Percentiles rank a stretch among this genome's conserved stretches.
phyloP scores from a whole-genome alignment of 2,888 invertebrate species.

The Tillus elongatus region DNA sequence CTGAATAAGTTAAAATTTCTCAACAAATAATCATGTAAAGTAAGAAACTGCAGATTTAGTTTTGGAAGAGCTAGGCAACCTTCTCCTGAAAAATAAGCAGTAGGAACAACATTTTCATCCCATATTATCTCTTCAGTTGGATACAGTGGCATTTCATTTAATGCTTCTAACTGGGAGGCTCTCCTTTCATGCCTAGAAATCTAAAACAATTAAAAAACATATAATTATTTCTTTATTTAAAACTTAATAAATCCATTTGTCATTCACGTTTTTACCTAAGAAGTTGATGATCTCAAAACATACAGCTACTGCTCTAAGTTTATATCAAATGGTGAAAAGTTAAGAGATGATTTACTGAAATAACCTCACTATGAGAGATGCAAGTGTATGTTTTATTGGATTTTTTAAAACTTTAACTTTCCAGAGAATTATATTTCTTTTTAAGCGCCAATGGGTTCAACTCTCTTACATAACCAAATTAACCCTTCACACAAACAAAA shows the following conservation, averaged over 20 bases:
- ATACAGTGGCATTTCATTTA: constrained; percentile 97
- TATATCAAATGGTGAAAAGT: too few relatives aligned
- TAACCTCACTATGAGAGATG: too few relatives aligned
- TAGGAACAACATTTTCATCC: constrained; percentile 98
- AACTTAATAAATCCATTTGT: constrained; percentile 5
- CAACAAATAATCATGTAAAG: constrained; percentile 93
- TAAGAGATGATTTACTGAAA: too few relatives aligned
- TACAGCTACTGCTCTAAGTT: too few relatives aligned
- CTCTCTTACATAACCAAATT: too few relatives aligned
- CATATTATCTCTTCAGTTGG: constrained; percentile 97
- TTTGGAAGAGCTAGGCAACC: constrained; percentile 94
- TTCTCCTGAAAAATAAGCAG: constrained; percentile 94
- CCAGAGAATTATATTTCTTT: too few relatives aligned
- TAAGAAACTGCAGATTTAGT: constrained; percentile 94
- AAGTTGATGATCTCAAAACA: too few relatives aligned
- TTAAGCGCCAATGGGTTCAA: too few relatives aligned
- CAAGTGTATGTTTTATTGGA: too few relatives aligned
- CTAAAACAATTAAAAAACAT: constrained; percentile 37
- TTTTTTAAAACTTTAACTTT: too few relatives aligned
- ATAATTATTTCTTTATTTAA: too few relatives aligned
- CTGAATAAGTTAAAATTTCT: constrained; percentile 96
- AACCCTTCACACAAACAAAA: too few relatives aligned
- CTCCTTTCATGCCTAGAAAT: constrained; percentile 79
- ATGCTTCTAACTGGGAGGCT: constrained; percentile 83
- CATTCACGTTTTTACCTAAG: not conserved